Conservation (phyloP, 2,797 vertebrate genomes). For the Sparus aurata region DNA sequence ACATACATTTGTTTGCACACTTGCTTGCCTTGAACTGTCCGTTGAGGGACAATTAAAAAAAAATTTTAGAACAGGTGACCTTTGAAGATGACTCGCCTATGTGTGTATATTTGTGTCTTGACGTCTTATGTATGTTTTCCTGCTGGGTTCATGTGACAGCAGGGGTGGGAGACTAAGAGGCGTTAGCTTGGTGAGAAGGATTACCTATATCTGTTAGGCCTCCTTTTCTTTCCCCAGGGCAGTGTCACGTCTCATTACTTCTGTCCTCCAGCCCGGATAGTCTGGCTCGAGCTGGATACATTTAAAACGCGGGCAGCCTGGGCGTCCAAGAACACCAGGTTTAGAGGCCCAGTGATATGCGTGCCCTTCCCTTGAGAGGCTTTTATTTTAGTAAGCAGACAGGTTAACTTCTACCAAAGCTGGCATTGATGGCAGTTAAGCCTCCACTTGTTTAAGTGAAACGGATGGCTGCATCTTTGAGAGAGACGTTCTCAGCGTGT, state of each 20-base stretch:
- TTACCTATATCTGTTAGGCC: conserved; percentile 79
- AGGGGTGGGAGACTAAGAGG: conserved; percentile 68
- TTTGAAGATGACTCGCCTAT: conserved; percentile 27
- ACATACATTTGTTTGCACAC: no score
- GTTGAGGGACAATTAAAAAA: no score
- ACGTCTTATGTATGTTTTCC: conserved; percentile 38
- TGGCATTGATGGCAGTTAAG: conserved; percentile 73
- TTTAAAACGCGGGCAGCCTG: conserved; percentile 77
- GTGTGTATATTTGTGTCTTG: background rate
- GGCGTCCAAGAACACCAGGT: conserved; percentile 63
- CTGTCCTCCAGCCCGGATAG: conserved; percentile 66
- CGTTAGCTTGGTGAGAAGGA: conserved; percentile 79
- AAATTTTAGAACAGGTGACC: background rate
- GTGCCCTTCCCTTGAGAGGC: conserved; percentile 60
- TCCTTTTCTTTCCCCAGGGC: conserved; percentile 72
- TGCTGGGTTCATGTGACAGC: conserved; percentile 64
- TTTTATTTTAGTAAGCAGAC: conserved; percentile 68
- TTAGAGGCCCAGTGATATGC: conserved; percentile 74
- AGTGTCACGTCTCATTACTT: conserved; percentile 84
- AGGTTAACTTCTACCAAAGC: conserved; percentile 78
- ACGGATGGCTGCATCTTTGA: conserved; percentile 54
- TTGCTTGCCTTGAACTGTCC: no score
- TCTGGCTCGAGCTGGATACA: conserved; percentile 74
- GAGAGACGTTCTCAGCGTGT: conserved; percentile 17
- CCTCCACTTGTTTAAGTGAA: conserved; percentile 77